Evolutionary conservation across 2,888 invertebrate species (phyloP).

Genomic region (Lasioglossum zephyrum): DNA sequence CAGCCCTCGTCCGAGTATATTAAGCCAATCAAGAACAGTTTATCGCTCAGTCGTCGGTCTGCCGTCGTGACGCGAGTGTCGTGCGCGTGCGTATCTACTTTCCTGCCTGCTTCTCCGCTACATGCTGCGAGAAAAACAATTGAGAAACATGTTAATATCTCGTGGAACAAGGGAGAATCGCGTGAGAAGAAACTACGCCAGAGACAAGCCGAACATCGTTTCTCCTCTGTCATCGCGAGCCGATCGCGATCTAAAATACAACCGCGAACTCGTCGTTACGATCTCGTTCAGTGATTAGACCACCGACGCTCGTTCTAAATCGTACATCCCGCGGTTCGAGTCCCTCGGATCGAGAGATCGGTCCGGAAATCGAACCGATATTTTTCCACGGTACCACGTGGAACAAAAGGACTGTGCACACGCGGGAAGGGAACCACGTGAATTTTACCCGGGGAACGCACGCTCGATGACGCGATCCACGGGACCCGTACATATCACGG

Average conservation of each 20-base stretch:
- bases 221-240: background rate
- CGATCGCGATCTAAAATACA: background rate
- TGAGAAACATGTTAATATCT: background rate
- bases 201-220: background rate
- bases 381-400: slow-evolving; percentile 19
- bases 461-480: slow-evolving; percentile 9
- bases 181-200: slow-evolving; percentile 23
- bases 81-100: slow-evolving; percentile 49
- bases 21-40: slow-evolving; percentile 88
- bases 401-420: slow-evolving; percentile 18
- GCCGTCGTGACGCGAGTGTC: slow-evolving; percentile 84
- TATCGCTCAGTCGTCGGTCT: slow-evolving; percentile 86
- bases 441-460: slow-evolving; percentile 10
- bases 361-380: slow-evolving; percentile 28
- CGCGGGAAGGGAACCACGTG: slow-evolving; percentile 23
- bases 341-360: background rate
- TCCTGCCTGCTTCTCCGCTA: background rate
- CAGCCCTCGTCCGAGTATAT: slow-evolving; percentile 87
- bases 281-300: slow-evolving; percentile 37
- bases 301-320: background rate
- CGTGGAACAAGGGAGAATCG: slow-evolving; percentile 38
- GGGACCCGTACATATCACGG: slow-evolving; percentile 17
- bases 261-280: background rate
- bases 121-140: background rate
- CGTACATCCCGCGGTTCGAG: background rate